Conservation (phyloP, 1,140 invertebrate genomes). For the silkworm (Bombyx mori) region ASM3026992v2 NC_085114.1:8841001-8841500, state of each 20-base stretch:
- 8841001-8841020: neutral
- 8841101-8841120: neutral
- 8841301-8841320: constrained; percentile 20
- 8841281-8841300: constrained; percentile 11
- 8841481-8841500: no score
- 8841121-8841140: neutral
- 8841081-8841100: no score
- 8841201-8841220: no score
- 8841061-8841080: no score
- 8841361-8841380: no score
- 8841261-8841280: constrained; percentile 5
- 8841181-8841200: neutral
- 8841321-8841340: constrained; percentile 14
- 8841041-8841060: neutral
- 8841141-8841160: neutral
- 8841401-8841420: no score
- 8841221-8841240: no score
- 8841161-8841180: neutral
- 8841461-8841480: no score
- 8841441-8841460: no score
- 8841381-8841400: no score
- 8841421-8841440: no score
- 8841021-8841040: neutral
- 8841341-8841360: constrained; percentile 3
- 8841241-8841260: neutral